Evolutionary conservation across 2,797 vertebrate genomes (phyloP).

Genomic region (Chiropotes sagulatus): DNA sequence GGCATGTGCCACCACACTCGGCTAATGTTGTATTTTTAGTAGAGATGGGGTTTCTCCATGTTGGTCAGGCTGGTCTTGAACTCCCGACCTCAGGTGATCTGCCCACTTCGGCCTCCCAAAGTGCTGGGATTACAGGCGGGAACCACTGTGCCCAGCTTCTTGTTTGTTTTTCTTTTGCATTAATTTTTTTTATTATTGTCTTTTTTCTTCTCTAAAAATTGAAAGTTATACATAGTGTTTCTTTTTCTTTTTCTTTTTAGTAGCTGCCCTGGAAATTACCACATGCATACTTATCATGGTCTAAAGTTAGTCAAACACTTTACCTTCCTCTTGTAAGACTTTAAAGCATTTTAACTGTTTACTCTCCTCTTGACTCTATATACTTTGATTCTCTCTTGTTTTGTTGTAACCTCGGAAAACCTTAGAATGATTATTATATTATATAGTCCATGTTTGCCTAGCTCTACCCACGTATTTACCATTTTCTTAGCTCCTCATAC

Average conservation of each 20-base stretch:
- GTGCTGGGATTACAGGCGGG: too few species aligned
- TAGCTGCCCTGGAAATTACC: not conserved
- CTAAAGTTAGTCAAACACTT: conserved; percentile 8
- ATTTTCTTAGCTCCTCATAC: not conserved
- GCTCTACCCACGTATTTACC: not conserved
- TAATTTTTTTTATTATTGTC: not conserved
- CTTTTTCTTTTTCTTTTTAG: conserved; percentile 17
- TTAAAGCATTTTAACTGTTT: not conserved
- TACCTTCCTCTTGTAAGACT: conserved; percentile 35
- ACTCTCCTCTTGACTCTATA: not conserved
- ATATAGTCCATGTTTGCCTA: not conserved
- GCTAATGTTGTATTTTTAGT: too few species aligned
- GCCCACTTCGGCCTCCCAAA: too few species aligned
- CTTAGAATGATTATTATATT: not conserved
- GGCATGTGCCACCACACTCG: too few species aligned
- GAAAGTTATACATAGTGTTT: not conserved
- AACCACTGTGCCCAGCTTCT: not conserved
- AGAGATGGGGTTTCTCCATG: too few species aligned
- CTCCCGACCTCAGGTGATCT: too few species aligned
- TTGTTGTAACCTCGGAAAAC: not conserved
- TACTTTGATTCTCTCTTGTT: conserved; percentile 3
- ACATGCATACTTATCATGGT: not conserved
- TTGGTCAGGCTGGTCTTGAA: too few species aligned
- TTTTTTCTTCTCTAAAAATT: not conserved
- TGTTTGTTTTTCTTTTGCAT: conserved; percentile 10